Percentiles rank a stretch among this genome's conserved stretches.
phyloP scores from a whole-genome alignment of 2,797 vertebrate species.

The Jordanella pulchra region DNA sequence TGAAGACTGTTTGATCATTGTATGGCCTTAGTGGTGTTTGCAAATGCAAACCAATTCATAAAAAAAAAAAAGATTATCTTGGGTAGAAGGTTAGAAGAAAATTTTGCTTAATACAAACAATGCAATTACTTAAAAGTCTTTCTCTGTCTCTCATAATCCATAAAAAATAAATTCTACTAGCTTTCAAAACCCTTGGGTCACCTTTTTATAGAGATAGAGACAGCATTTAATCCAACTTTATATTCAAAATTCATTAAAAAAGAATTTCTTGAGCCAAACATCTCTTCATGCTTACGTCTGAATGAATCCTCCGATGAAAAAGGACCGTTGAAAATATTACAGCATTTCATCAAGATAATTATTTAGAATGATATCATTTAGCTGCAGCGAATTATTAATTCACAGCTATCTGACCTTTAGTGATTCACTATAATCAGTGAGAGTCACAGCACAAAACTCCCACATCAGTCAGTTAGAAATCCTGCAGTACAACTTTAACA shows the following conservation, averaged over 20 bases:
- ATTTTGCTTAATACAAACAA: too few relatives aligned
- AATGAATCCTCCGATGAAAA: background rate
- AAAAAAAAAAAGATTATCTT: too few relatives aligned
- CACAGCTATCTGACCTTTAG: constrained; percentile 24
- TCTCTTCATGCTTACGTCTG: background rate
- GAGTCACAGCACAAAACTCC: constrained; percentile 19
- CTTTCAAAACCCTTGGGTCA: background rate
- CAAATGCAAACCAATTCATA: too few relatives aligned
- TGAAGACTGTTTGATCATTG: background rate
- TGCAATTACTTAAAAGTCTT: background rate
- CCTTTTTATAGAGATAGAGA: background rate
- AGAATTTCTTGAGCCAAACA: background rate
- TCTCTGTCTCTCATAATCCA: background rate
- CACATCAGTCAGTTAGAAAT: constrained; percentile 31
- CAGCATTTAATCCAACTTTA: background rate
- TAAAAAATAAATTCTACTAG: background rate
- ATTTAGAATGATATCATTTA: constrained; percentile 23
- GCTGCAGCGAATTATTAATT: constrained; percentile 27
- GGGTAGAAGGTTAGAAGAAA: too few relatives aligned
- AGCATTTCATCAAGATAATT: background rate
- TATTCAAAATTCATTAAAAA: background rate
- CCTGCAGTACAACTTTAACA: constrained; percentile 54
- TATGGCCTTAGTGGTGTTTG: too few relatives aligned
- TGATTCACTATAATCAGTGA: constrained; percentile 44
- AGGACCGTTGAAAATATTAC: background rate